Conservation (phyloP, 2,113 vertebrate species). For the Spea bombifrons region DNA sequence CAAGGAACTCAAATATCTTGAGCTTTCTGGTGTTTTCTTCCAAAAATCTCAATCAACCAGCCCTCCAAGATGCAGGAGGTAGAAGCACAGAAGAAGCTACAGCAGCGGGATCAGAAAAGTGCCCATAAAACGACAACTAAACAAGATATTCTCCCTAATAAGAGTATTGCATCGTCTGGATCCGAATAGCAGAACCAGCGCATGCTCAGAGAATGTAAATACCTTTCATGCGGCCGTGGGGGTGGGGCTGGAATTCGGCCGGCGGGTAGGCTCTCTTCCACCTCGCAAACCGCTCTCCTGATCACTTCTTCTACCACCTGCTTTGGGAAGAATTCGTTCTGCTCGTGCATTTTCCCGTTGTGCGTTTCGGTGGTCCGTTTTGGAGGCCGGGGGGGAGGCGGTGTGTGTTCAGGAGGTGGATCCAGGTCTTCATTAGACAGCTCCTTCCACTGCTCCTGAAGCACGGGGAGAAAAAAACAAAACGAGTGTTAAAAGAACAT, state of each 20-base stretch:
- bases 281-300: slow-evolving; percentile 21
- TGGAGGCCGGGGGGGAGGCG: slow-evolving; percentile 81
- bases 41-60: too few relatives aligned
- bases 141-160: too few relatives aligned
- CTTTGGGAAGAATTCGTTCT: slow-evolving; percentile 57
- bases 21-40: too few relatives aligned
- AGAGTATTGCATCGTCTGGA: too few relatives aligned
- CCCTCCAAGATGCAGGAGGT: too few relatives aligned
- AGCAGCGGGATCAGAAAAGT: too few relatives aligned
- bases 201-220: not conserved
- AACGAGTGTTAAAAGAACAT: not conserved
- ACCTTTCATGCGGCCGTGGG: slow-evolving; percentile 57
- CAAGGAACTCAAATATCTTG: too few relatives aligned
- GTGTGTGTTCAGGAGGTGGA: slow-evolving; percentile 80
- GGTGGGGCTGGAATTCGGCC: slow-evolving; percentile 25
- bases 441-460: slow-evolving; percentile 90
- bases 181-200: not conserved
- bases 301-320: slow-evolving; percentile 54
- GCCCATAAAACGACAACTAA: too few relatives aligned
- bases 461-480: not conserved
- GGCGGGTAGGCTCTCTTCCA: slow-evolving; percentile 53
- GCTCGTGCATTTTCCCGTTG: slow-evolving; percentile 71
- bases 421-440: slow-evolving; percentile 90
- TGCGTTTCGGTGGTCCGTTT: slow-evolving; percentile 68
- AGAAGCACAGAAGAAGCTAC: too few relatives aligned